Evolutionary conservation across 2,888 invertebrate species (phyloP), one percentile per base, ranked within the genome.

Genomic region (Argynnis bischoffii): DNA sequence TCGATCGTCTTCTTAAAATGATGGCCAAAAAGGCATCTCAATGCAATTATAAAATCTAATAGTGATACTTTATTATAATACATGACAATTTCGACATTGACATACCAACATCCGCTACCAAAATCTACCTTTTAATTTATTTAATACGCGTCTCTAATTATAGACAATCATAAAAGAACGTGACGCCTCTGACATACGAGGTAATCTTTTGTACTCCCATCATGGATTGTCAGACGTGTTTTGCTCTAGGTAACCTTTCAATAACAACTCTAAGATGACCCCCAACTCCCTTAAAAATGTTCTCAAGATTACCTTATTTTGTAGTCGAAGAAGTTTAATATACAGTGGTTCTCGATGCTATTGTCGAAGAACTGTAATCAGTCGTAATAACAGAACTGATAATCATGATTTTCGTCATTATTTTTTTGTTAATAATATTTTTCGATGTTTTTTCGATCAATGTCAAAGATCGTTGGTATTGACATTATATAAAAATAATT

Each of bases 111-210:
- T 73, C 69, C 74, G 78, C 77, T 76, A 77, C 77, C 77, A 77
- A 77, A 77, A 69, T 72, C 67, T 71, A 63, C 66, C 76, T 83
- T 86, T 85, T 86, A 87, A 87, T 89, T 87, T 82, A 85, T 89
- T 90, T 88, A 88, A 90, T 90, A 88, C 86, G 83, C 82, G 80
- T 80, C 86, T 86, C 82, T 90, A 91, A 92, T 91, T 90, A 89
- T 82, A 85, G 80, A 86, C 86, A 86, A 89, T 87, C 86, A 81
- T 81, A 82, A 75, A 78, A 80, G 82, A 83, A 83, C 85, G 85
- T 86, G 87, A 90, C 85, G 90, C 81, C 79, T 86, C 84, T 85
- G 84, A 88, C 88, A 87, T 80, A 85, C 89, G 89, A 91, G 91
- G 91, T 89, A 90, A 88, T 84, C 90, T 89, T 91, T 90, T 90